phyloP scores from a whole-genome alignment of 2,888 invertebrate species.

The Tetropium fuscum region DNA sequence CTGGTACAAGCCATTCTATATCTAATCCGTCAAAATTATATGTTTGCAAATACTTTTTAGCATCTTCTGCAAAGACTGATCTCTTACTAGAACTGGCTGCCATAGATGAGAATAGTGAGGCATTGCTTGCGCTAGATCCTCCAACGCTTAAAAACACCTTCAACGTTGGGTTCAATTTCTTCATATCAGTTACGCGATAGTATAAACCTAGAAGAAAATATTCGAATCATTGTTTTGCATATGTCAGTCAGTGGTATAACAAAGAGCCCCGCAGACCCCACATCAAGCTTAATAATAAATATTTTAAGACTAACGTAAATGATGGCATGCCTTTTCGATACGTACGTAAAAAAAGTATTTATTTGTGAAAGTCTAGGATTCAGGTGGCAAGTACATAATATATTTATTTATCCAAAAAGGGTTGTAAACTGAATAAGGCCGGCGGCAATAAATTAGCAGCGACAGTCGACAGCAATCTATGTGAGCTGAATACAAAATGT shows the following conservation, averaged over 20 bases:
- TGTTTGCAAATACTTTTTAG: conserved; percentile 43
- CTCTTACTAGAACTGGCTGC: conserved; percentile 43
- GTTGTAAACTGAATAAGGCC: too few species aligned
- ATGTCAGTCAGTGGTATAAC: too few species aligned
- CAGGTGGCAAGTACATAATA: too few species aligned
- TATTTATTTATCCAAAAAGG: too few species aligned
- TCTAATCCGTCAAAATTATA: conserved; percentile 53
- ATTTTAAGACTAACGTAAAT: neutral
- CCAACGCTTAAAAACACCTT: conserved; percentile 51
- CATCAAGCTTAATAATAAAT: neutral
- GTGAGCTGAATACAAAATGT: too few species aligned
- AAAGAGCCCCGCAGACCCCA: neutral
- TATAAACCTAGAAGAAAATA: conserved; percentile 42
- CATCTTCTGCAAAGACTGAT: conserved; percentile 47
- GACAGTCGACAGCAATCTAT: too few species aligned
- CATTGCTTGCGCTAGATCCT: conserved; percentile 45
- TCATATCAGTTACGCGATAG: conserved; percentile 43
- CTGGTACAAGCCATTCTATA: conserved; percentile 53
- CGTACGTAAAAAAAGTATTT: too few species aligned
- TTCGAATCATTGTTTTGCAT: too few species aligned
- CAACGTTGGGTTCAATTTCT: conserved; percentile 46
- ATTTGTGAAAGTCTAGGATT: too few species aligned
- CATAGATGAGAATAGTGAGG: conserved; percentile 41
- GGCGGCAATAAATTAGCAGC: too few species aligned
- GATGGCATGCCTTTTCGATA: neutral